Base-by-base conservation (phyloP, 2,888 invertebrate species). In the Drosophila acutilabella region DNA sequence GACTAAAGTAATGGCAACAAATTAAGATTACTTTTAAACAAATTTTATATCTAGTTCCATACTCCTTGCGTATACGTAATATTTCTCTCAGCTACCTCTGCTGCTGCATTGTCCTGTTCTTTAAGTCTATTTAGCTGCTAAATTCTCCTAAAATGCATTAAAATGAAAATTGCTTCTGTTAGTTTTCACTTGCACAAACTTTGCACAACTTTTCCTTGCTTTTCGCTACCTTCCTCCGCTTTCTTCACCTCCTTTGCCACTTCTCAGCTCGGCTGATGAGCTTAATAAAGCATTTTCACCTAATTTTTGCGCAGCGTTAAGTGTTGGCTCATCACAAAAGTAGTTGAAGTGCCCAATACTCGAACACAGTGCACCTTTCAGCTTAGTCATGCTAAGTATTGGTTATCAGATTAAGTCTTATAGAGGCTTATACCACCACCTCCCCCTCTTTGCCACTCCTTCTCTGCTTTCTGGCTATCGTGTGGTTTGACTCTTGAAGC, bases 361-460 rank as follows among this genome's bases (percentile, higher is more conserved):
- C 36, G 13, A 13, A 23, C 33, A 53, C 48, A 71, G 26, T 57
- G 64, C 75, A 78, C 76, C 79, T 75, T 74, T 70, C 48, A 59
- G 75, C 75, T 78, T 74, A 76, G 75, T 76, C 79, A 76, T 65
- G 70, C 33, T 64, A 75, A 78, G 79, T 59, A 78, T 74, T 68
- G 74, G 70, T 75, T 79, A 76, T 79, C 76, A 65, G 76, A 79
- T 76, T 59, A 79, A 74, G 58, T 65, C 70, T 62, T 76, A 54
- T 65, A 26, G 26, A 51, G 36, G 36, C 36, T 36, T 36, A 30
- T 36, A 44, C 38, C 38, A 8, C 36, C 20, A 10, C 14, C 20
- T 18, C 44, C 11, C 6, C 20, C 20, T 1, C 18, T 2, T 1
- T 10, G 14, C 6, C 14, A 8, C 26, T 8, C 23, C 13, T 36